Evolutionary conservation across 1,140 invertebrate species (phyloP), one percentile per base, ranked within the genome.

Genomic region (Apis cerana): DNA sequence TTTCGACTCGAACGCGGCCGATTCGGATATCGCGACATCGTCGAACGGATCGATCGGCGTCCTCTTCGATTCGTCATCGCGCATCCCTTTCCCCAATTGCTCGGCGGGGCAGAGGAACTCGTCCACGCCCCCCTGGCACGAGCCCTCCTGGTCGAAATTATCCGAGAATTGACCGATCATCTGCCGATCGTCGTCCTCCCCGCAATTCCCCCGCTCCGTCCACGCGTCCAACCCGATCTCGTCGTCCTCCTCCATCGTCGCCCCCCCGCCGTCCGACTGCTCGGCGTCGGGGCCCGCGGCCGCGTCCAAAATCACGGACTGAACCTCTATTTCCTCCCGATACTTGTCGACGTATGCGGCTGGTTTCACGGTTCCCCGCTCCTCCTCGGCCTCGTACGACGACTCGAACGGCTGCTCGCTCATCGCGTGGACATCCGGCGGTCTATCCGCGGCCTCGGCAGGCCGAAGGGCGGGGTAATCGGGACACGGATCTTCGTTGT

Each of bases 151-250:
- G 10, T 89, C 81, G 15, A 87, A 88, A 61, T 89, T 86, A 23
- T 90, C 87, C 7, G 82, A 85, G 13, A 88, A 87, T 62, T 88
- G 89, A 52, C 69, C 82, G 10, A 76, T 23, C 78, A 76, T 23
- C 78, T 88, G 85, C 13, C 70, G 70, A 13, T 33, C 19, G 0
- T 81, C 74, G 1, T 19, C 1, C 4, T 61, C 43, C 11, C 15
- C 10, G 33, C 2, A 33, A 33, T 33, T 33, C 10, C 23, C 12
- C 17, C 67, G 67, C 2, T 83, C 80, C 3, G 43, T 33, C 83
- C 85, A 82, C 15, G 52, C 61, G 17, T 85, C 68, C 3, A 19
- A 5, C 4, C 33, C 4, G 8, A 68, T 11, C 9, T 85, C 72
- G 0, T 43, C 33, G 0, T 19, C 59, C 0, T 64, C 75, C 7